Evolutionary conservation across 2,113 vertebrate species (phyloP).

Genomic region (Acrocephalus arundinaceus): DNA sequence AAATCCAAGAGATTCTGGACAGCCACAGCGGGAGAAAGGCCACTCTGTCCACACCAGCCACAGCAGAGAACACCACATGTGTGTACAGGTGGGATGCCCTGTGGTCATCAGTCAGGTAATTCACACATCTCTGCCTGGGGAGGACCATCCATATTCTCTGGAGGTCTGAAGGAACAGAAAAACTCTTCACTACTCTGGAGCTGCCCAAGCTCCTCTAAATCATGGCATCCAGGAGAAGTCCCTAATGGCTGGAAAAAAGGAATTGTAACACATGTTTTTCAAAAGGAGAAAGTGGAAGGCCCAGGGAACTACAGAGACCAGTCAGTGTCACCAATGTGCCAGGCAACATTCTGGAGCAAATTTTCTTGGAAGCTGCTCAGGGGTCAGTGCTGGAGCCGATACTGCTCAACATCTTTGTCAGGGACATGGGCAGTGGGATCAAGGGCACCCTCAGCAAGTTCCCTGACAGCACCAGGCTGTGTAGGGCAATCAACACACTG

Average conservation of each 20-base stretch:
- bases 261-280: background rate
- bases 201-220: background rate
- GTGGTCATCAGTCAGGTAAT: background rate
- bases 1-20: background rate
- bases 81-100: rapidly evolving
- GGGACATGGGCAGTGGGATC: background rate
- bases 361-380: background rate
- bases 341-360: background rate
- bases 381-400: background rate
- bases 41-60: background rate
- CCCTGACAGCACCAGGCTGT: background rate
- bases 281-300: background rate
- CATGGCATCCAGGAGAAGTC: background rate
- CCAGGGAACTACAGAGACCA: rapidly evolving
- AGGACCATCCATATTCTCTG: background rate
- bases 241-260: background rate
- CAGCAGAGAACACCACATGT: rapidly evolving
- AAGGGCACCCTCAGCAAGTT: background rate
- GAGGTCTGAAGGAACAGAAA: background rate
- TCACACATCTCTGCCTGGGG: background rate
- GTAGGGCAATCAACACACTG: too few relatives aligned
- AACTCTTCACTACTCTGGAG: background rate
- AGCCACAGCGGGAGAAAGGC: background rate
- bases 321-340: background rate
- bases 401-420: background rate